Evolutionary conservation across 2,888 invertebrate genomes (phyloP).

Genomic region (Erebia aethiops): DNA sequence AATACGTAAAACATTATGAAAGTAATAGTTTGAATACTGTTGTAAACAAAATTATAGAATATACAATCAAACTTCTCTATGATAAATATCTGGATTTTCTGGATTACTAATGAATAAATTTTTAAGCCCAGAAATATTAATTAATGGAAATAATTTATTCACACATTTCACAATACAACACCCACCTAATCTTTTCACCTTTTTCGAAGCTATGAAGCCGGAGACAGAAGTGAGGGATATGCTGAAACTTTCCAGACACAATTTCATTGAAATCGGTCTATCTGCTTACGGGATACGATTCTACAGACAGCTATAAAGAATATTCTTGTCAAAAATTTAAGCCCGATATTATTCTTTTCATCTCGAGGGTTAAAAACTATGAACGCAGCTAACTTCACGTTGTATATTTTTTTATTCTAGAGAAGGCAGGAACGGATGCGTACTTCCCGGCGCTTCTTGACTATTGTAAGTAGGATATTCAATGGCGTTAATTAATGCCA

Average conservation of each 20-base stretch:
- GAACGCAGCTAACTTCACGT: background rate
- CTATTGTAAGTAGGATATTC: slow-evolving; percentile 58
- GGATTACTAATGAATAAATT: too few species aligned
- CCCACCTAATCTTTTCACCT: too few species aligned
- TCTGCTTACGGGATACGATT: background rate
- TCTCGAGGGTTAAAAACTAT: background rate
- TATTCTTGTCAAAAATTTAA: background rate
- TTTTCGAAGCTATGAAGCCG: too few species aligned
- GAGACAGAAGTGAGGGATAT: too few species aligned
- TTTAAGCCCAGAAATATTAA: too few species aligned
- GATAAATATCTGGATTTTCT: too few species aligned
- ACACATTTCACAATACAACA: too few species aligned
- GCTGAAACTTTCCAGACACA: too few species aligned
- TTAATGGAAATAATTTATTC: too few species aligned
- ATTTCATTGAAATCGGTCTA: background rate
- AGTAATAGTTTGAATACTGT: background rate
- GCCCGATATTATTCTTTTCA: background rate
- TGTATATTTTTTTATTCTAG: slow-evolving; percentile 28
- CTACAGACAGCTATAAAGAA: background rate
- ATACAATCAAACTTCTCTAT: too few species aligned
- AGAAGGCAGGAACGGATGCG: slow-evolving; percentile 58
- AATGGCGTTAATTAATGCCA: slow-evolving; percentile 63
- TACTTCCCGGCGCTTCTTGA: slow-evolving; percentile 61
- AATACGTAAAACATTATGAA: background rate
- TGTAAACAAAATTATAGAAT: background rate